Percentiles rank a stretch among this genome's conserved stretches.
phyloP scores from a whole-genome alignment of 2,888 invertebrate genomes.

The Therioaphis trifolii region DNA sequence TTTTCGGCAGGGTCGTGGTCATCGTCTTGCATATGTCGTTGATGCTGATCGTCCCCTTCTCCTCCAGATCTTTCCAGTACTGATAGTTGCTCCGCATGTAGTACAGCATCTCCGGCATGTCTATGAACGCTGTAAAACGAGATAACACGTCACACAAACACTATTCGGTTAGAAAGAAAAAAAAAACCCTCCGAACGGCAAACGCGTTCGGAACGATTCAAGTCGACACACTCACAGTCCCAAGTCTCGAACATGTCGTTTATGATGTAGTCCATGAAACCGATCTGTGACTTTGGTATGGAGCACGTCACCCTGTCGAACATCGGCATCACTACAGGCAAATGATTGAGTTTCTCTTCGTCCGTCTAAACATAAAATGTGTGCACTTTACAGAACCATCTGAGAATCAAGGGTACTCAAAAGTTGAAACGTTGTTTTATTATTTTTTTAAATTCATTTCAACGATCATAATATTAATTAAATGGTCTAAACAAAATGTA shows the following conservation, averaged over 20 bases:
- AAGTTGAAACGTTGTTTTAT: too few species aligned
- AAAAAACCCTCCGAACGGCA: background rate
- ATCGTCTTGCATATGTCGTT: slow-evolving; percentile 47
- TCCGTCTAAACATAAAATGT: slow-evolving; percentile 80
- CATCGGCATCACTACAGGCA: slow-evolving; percentile 98
- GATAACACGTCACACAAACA: too few species aligned
- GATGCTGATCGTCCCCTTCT: slow-evolving; percentile 66
- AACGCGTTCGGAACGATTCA: background rate
- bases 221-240: slow-evolving; percentile 83
- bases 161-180: slow-evolving; percentile 57
- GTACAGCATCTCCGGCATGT: slow-evolving; percentile 89
- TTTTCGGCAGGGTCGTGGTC: slow-evolving; percentile 43
- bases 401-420: too few species aligned
- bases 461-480: too few species aligned
- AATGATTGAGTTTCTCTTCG: slow-evolving; percentile 87
- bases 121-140: slow-evolving; percentile 81
- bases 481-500: too few species aligned
- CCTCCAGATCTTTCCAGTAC: slow-evolving; percentile 83
- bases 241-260: slow-evolving; percentile 98
- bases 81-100: slow-evolving; percentile 88
- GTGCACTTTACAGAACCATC: background rate
- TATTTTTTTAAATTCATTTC: too few species aligned
- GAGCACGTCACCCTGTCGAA: slow-evolving; percentile 95
- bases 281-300: slow-evolving; percentile 96
- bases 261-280: slow-evolving; percentile 97